Base-by-base conservation (phyloP, 2,888 invertebrate species). In the Callosobruchus maculatus region DNA sequence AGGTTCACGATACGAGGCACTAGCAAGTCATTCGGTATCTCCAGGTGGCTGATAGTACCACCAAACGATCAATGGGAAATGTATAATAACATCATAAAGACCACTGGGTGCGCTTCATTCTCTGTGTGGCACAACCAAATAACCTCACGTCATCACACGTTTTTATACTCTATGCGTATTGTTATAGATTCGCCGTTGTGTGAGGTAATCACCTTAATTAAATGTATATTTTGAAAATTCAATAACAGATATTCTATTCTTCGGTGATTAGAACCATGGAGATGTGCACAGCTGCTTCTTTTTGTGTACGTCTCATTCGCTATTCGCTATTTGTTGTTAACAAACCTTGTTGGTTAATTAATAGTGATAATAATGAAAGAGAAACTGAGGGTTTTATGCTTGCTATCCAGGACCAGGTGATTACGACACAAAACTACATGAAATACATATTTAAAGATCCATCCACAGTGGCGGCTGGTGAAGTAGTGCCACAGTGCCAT, bases 21-120 rank as follows among this genome's bases (percentile, higher is more conserved):
- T 80, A 83, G 84, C 84, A 84, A 84, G 83, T 82, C 82, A 83
- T 82, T 82, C 76, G 77, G 78, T 79, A 81, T 77, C 84, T 80
- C 82, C 84, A 84, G 84, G 84, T 84, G 83, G 84, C 83, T 83
- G 80, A 81, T 83, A 83, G 49, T 49, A 49, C 49, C 18, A 13
- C 18, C 13, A 18, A 49, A 49, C 49, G 49, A 13, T 49, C 49
- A 49, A 49, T 49, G 49, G 18, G 49, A 49, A 49, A 5, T 49
- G 49, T 49, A 49, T 49, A 49, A 49, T 49, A 49, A 49, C 18
- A 49, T 49, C 49, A 49, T 49, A 49, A 49, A 49, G 49, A 49
- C 49, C 49, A 49, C 49, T 49, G 49, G 49, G 49, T 49, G 49
- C 4, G 49, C 13, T 49, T 49, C 9, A n/a, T 5, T 49, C 49